Conservation (phyloP, 2,113 vertebrate genomes). For the Aegypius monachus region DNA sequence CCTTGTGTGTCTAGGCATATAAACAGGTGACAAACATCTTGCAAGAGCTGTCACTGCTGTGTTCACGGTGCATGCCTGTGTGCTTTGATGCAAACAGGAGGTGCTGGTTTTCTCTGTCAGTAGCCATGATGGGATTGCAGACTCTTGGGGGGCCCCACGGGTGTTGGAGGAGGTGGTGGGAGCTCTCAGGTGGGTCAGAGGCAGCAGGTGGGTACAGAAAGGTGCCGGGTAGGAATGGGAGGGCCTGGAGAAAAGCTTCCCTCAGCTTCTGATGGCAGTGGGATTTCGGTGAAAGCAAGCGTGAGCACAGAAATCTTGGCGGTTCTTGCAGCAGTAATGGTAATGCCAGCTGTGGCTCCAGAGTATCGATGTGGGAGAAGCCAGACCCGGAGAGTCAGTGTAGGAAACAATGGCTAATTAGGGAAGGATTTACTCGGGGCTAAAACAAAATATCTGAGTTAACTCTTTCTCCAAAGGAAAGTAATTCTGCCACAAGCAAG, state of each 20-base stretch:
- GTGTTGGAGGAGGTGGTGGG: background rate
- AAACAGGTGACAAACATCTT: background rate
- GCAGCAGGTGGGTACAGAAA: background rate
- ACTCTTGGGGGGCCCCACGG: fast-evolving
- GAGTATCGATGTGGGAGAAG: background rate
- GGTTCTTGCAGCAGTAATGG: background rate
- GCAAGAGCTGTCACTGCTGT: background rate
- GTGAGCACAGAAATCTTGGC: fast-evolving
- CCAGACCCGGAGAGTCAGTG: fast-evolving
- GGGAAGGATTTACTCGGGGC: background rate
- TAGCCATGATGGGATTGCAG: background rate
- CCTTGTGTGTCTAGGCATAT: fast-evolving
- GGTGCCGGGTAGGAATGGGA: background rate
- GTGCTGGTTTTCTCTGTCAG: background rate
- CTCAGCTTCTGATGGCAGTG: background rate
- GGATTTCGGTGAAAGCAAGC: background rate
- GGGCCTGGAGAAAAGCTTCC: background rate
- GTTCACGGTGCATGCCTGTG: fast-evolving
- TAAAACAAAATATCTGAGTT: background rate
- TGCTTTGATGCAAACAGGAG: background rate
- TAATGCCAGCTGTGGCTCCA: background rate
- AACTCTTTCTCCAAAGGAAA: background rate
- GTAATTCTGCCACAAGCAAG: background rate
- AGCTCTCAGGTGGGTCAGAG: background rate
- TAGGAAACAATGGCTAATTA: background rate